Evolutionary conservation across 2,888 invertebrate genomes (phyloP), one percentile per base, ranked within the genome.

Genomic region (Noctua janthina): DNA sequence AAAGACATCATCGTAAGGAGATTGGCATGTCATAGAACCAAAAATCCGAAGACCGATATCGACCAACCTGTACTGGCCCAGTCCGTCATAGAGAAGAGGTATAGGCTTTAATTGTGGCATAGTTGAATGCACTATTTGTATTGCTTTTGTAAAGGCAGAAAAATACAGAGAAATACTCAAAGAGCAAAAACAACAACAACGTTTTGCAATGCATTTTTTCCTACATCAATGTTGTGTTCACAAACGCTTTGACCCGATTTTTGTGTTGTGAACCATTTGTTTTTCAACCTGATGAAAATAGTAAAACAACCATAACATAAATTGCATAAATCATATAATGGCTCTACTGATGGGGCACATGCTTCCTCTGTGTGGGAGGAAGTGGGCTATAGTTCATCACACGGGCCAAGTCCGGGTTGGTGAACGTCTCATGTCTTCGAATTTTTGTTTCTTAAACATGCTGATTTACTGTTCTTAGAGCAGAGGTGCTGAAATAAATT

Each of bases 211-310:
- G 23, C 29, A 4, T 6, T 68, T 49, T 79, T 67, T 39, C 59
- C 23, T 62, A 4, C 29, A 43, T 51, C 15, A 35, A 35, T 5
- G 29, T 68, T 62, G 11, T 43, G 29, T 79, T 54, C 43, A 64
- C 17, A 62, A 81, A 79, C 17, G 15, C 35, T 81, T 51, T 79
- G 81, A 81, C 23, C 11, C 1, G 15, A 62, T 35, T 51, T 81
- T 49, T 35, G 11, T 81, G n/a, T 62, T 51, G 15, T 35, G n/a
- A 35, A 20, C 15, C 13, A 69, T 46, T 35, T 56, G 17, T 1
- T 59, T 51, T 59, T 49, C 6, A 0, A 35, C 23, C 1, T 10
- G 54, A 39, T 13, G n/a, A 13, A n/a, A 59, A 59, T n/a, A 59
- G n/a, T 54, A 54, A 2, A 2, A 54, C 0, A 23, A 54, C 20